Conservation (phyloP, 23 tunicate species). For the Ciona savignyi region DNA sequence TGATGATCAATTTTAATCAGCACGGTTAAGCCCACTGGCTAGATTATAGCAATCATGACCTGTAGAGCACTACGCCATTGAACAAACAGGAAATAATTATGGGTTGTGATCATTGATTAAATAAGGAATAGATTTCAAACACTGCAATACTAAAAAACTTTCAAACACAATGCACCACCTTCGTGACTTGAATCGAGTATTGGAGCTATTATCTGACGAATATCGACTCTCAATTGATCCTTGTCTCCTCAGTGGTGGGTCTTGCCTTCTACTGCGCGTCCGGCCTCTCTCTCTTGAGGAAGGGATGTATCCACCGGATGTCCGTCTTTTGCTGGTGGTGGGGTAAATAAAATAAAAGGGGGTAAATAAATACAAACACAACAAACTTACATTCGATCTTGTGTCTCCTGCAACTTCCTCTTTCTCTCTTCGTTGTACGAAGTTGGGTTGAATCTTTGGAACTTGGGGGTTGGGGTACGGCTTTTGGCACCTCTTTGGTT, state of each 20-base stretch:
- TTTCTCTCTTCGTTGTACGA: conserved; percentile 62
- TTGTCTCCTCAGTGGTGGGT: conserved; percentile 27
- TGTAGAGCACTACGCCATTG: no score
- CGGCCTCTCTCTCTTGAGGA: conserved; percentile 70
- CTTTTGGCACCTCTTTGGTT: conserved; percentile 23
- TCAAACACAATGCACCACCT: no score
- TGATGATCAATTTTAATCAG: no score
- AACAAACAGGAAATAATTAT: no score
- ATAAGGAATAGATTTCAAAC: no score
- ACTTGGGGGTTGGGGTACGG: conserved; percentile 73
- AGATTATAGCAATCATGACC: no score
- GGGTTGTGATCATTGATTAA: no score
- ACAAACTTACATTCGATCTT: conserved; percentile 62
- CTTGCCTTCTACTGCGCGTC: conserved; percentile 24
- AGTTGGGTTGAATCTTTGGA: conserved; percentile 65
- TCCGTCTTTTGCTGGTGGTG: conserved; percentile 37
- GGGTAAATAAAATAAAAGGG: not conserved
- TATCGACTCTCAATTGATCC: conserved; percentile 72
- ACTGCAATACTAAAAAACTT: no score
- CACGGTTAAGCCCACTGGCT: no score
- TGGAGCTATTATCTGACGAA: conserved; percentile 80
- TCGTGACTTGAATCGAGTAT: conserved; percentile 13
- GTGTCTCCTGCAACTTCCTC: conserved; percentile 52
- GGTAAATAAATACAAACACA: no score
- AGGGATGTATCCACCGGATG: conserved; percentile 30